phyloP scores from a whole-genome alignment of 2,113 vertebrate genomes.

The Asarcornis scutulata region DNA sequence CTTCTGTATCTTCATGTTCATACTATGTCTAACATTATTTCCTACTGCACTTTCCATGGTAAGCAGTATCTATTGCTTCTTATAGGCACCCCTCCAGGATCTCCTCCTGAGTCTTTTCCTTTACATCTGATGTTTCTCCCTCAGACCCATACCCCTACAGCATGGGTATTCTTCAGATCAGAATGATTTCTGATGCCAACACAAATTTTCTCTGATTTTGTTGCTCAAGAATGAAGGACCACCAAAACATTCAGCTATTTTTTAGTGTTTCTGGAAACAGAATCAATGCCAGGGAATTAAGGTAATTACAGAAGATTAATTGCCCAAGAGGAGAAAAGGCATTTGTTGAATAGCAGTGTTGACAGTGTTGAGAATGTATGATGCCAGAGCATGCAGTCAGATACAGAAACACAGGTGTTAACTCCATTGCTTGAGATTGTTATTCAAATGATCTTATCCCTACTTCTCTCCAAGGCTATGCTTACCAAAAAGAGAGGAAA shows the following conservation, averaged over 20 bases:
- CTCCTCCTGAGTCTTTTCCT: not conserved
- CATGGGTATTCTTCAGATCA: not conserved
- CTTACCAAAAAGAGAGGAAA: not conserved
- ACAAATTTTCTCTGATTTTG: not conserved
- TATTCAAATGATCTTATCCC: not conserved
- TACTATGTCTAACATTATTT: not conserved
- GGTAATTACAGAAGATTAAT: not conserved
- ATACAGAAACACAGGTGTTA: not conserved
- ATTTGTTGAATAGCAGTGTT: not conserved
- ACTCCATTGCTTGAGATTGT: not conserved
- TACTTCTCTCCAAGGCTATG: not conserved
- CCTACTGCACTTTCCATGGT: not conserved
- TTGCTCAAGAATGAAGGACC: not conserved
- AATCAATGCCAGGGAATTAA: not conserved
- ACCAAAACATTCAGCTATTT: not conserved
- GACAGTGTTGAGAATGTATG: not conserved
- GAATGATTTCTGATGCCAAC: not conserved
- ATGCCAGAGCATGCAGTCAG: rapidly evolving
- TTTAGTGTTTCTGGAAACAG: not conserved
- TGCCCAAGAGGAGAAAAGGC: not conserved
- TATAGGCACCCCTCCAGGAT: not conserved
- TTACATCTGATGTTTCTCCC: not conserved
- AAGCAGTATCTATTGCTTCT: not conserved
- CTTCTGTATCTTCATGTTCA: not conserved
- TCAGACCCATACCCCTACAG: not conserved